Conservation (phyloP, 2,888 invertebrate genomes). For the Ernsta delagoae region DNA sequence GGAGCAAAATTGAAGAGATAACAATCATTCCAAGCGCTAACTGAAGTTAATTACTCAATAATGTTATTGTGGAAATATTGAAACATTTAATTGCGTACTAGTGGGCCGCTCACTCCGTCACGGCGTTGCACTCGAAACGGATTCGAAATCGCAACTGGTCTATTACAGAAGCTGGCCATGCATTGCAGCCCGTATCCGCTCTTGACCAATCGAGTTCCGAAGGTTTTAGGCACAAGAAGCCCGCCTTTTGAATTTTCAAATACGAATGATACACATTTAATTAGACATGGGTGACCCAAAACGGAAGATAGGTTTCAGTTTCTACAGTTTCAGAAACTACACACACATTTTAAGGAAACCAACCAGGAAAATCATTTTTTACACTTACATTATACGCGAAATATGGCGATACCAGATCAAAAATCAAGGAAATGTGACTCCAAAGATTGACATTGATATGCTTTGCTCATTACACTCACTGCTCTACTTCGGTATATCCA, state of each 20-base stretch:
- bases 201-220: conserved; percentile 43
- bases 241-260: conserved; percentile 9
- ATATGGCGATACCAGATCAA: too few species aligned
- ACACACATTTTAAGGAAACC: too few species aligned
- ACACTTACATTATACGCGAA: too few species aligned
- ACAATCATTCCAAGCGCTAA: background rate
- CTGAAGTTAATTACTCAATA: conserved; percentile 3
- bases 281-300: background rate
- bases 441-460: too few species aligned
- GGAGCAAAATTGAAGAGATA: background rate
- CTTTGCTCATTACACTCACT: too few species aligned
- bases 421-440: too few species aligned
- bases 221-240: conserved; percentile 10
- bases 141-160: conserved; percentile 67
- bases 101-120: conserved; percentile 48
- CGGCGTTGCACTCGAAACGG: conserved; percentile 59
- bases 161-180: conserved; percentile 65
- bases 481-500: too few species aligned
- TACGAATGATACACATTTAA: background rate
- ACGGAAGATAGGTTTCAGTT: background rate
- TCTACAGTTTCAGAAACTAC: background rate
- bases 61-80: conserved; percentile 30
- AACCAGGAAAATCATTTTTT: too few species aligned
- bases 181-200: conserved; percentile 57
- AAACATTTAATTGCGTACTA: conserved; percentile 35